These are phyloP conservation scores for Otolemur garnettii DNA, from an alignment of 2,113 vertebrate species.

Conservation along the genomic window DNA sequence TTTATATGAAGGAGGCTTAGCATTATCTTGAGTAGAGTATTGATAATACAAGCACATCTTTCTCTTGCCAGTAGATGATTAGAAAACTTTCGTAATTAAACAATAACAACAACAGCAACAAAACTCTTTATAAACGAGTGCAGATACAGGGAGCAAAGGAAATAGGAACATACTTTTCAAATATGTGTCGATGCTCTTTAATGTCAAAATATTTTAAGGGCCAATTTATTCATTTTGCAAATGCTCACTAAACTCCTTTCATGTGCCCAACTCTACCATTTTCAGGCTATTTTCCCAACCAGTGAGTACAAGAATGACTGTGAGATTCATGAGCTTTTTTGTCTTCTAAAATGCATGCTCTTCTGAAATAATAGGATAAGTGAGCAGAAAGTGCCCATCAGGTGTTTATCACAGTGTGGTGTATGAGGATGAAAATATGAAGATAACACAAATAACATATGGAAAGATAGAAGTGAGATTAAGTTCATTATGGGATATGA, in stretches of 20 bases:
- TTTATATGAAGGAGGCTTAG: background rate
- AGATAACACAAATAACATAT: background rate
- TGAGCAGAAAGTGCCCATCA: background rate
- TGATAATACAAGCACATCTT: background rate
- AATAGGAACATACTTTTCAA: background rate
- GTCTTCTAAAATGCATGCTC: background rate
- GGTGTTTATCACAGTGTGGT: background rate
- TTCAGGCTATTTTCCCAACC: background rate
- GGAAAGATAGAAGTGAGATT: background rate
- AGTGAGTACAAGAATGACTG: background rate
- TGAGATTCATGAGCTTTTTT: background rate
- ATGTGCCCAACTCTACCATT: background rate
- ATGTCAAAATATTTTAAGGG: background rate
- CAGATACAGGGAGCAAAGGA: background rate
- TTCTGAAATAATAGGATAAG: background rate
- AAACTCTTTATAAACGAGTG: background rate
- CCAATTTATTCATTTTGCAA: background rate
- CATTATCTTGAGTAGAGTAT: background rate
- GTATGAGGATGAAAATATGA: background rate
- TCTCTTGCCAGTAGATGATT: background rate
- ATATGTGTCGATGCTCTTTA: background rate
- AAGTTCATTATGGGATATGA: background rate
- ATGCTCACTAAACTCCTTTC: background rate
- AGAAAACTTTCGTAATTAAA: background rate
- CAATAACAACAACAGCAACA: background rate